Base-by-base conservation (phyloP, 2,888 invertebrate genomes). In the Nephrotoma flavescens region DNA sequence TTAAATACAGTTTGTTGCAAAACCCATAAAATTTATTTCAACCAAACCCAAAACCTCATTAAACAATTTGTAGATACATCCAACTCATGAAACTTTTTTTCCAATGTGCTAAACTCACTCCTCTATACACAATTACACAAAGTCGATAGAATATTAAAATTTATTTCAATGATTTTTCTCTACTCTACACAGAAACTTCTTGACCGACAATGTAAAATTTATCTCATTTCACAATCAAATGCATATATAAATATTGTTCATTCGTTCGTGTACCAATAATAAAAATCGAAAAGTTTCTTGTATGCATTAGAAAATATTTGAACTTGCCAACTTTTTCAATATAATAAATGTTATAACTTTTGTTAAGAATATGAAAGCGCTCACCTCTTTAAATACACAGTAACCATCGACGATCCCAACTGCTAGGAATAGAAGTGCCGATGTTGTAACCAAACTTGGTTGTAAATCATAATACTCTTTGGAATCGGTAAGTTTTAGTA, bases 381-480 rank as follows among this genome's bases (percentile, higher is more conserved):
- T 42, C 42, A 84, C 84, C 84, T 84, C 84, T 42, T 84, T 84
- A 15, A 42, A 84, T 7, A 84, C 12, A 42, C 42, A 42, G 15
- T 15, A 84, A 7, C 41, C 84, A 84, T 84, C 84, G 15, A 42
- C n/a, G 42, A 84, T 42, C 6, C 84, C 84, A 42, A 84, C n/a
- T 6, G n/a, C 3, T 7, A 84, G 9, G 42, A 84, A 42, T n/a
- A 84, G 1, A 1, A 42, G n/a, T 0, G 84, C n/a, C 9, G 84
- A 84, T 42, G 84, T 3, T 42, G 84, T 12, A n/a, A 87, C 42
- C 47, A 87, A 47, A 85, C 85, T 15, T 4, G 87, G 71, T 19
- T 86, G 87, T 47, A 87, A 86, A 42, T 86, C 57, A 31, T 42
- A 85, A 45, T 19, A 19, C 19, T 85, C 45, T n/a, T 44, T 85